phyloP scores from a whole-genome alignment of 1,140 invertebrate genomes.

The Lepidotrigona ventralis region DNA sequence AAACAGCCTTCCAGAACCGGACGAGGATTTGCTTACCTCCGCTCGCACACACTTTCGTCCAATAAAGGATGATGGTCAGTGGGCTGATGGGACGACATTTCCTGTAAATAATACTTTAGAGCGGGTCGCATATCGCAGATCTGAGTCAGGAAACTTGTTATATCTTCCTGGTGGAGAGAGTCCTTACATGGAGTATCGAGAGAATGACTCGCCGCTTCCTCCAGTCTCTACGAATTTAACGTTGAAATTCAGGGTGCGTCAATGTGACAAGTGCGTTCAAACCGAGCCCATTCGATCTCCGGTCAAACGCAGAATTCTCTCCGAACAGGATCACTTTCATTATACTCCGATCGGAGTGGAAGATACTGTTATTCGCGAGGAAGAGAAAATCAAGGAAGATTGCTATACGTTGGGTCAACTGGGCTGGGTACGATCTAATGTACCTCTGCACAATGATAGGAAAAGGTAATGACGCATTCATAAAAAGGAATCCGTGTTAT shows the following conservation, averaged over 20 bases:
- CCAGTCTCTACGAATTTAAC: slow-evolving; percentile 74
- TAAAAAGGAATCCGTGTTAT: slow-evolving; percentile 17
- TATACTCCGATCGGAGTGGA: slow-evolving; percentile 67
- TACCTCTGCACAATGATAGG: slow-evolving; percentile 75
- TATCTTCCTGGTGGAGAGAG: slow-evolving; percentile 78
- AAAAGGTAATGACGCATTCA: slow-evolving; percentile 71
- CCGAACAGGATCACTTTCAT: slow-evolving; percentile 74
- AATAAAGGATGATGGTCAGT: slow-evolving; percentile 82
- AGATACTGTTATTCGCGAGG: slow-evolving; percentile 63
- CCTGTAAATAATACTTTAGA: slow-evolving; percentile 84
- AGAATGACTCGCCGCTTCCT: slow-evolving; percentile 60
- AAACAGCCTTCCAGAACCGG: slow-evolving; percentile 75
- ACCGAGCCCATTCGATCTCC: slow-evolving; percentile 79
- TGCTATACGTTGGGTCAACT: slow-evolving; percentile 69
- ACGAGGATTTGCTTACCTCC: slow-evolving; percentile 87
- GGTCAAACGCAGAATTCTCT: slow-evolving; percentile 74
- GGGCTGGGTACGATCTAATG: slow-evolving; percentile 66
- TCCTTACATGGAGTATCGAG: slow-evolving; percentile 82
- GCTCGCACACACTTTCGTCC: slow-evolving; percentile 88
- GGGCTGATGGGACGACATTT: slow-evolving; percentile 85
- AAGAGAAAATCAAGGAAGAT: slow-evolving; percentile 67
- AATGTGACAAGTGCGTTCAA: slow-evolving; percentile 82
- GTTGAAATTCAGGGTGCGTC: slow-evolving; percentile 80
- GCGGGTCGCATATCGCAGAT: slow-evolving; percentile 79
- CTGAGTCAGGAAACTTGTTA: slow-evolving; percentile 75